Evolutionary conservation across 2,113 vertebrate genomes (phyloP).

Genomic region (Macrotus californicus): DNA sequence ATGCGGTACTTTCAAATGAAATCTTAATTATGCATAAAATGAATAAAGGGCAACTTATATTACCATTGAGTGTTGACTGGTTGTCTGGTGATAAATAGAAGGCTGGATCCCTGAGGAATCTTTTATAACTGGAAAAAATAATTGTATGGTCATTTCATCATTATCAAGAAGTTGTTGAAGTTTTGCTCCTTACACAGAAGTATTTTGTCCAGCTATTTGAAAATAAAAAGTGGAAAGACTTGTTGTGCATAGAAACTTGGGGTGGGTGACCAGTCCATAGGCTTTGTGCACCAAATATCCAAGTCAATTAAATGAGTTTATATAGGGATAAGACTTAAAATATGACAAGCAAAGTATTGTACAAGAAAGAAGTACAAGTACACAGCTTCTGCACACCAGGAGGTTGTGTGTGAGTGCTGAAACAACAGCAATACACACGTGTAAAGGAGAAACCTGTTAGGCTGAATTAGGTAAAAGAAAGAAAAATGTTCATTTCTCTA

Average conservation of each 20-base stretch:
- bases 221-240: conserved; percentile 21
- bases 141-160: conserved; percentile 25
- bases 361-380: background rate
- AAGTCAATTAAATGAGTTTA: background rate
- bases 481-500: background rate
- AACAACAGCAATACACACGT: background rate
- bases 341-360: background rate
- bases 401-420: background rate
- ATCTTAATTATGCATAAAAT: conserved; percentile 66
- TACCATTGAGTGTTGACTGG: background rate
- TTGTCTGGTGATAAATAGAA: conserved; percentile 41
- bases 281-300: background rate
- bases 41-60: conserved; percentile 60
- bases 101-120: conserved; percentile 17
- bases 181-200: conserved; percentile 12
- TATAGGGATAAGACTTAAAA: background rate
- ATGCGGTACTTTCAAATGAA: conserved; percentile 54
- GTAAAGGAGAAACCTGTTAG: background rate
- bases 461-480: background rate
- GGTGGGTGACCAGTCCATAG: background rate
- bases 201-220: background rate
- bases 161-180: conserved; percentile 32
- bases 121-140: conserved; percentile 55
- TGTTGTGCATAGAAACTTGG: background rate
- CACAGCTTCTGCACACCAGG: background rate